A percentile compares a stretch with the other conserved stretches of the same genome.
Conservation (phyloP, 2,113 vertebrate species). For the Seriola dumerili region DNA sequence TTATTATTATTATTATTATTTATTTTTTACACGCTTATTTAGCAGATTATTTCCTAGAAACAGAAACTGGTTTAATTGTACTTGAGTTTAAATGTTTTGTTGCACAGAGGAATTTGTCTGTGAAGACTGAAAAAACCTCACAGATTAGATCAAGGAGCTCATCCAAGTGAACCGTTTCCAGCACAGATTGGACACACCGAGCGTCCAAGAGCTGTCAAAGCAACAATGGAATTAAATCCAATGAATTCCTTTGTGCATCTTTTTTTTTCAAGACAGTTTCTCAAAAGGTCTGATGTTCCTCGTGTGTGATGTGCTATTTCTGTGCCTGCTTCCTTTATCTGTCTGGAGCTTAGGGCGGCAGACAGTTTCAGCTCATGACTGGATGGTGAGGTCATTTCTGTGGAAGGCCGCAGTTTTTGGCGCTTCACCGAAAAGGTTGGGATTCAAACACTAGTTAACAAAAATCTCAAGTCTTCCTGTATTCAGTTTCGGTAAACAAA, state of each 20-base stretch:
- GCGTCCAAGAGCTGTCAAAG: constrained; percentile 41
- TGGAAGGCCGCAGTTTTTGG: constrained; percentile 30
- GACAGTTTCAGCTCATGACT: constrained; percentile 57
- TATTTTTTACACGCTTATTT: background rate
- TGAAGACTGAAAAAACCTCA: constrained; percentile 35
- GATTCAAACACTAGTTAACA: background rate
- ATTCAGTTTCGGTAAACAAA: background rate
- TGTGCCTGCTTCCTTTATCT: constrained; percentile 32
- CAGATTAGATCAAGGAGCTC: constrained; percentile 29
- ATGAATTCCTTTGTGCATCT: constrained; percentile 35
- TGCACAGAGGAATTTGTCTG: background rate
- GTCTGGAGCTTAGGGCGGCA: constrained; percentile 42
- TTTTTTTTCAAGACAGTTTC: constrained; percentile 30
- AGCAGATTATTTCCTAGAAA: background rate
- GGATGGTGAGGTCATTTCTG: constrained; percentile 64
- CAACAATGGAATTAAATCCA: constrained; percentile 33
- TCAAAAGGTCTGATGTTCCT: constrained; percentile 19
- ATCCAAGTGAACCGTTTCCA: constrained; percentile 43
- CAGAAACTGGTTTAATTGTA: constrained; percentile 10
- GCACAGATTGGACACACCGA: constrained; percentile 44
- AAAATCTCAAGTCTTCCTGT: background rate
- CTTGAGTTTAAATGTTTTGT: background rate
- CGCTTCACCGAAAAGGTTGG: background rate
- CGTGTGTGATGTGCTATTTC: constrained; percentile 37
- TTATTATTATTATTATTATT: too few species aligned